Percentiles rank a stretch among this genome's conserved stretches.
Evolutionary conservation across 2,888 invertebrate species (phyloP).

Genomic region (Euclidia mi): DNA sequence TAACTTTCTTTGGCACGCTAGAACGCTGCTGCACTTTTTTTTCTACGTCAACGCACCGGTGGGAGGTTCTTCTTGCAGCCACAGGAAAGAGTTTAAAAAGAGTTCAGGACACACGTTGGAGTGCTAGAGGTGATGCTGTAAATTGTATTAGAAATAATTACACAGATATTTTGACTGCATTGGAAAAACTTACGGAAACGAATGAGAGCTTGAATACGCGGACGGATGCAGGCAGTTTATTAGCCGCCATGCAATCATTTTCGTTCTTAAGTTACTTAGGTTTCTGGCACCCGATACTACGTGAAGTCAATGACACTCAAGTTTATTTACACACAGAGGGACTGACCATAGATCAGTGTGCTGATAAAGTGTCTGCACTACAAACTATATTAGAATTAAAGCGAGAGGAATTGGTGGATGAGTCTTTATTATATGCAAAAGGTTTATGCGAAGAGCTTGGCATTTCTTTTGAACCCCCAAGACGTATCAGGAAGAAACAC

Average conservation of each 20-base stretch:
- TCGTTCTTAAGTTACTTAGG: not conserved
- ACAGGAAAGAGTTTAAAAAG: too few species aligned
- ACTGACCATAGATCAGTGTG: slow-evolving; percentile 22
- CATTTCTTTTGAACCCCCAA: not conserved
- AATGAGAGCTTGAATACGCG: too few species aligned
- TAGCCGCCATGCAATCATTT: not conserved
- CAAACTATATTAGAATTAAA: slow-evolving; percentile 21
- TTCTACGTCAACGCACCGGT: too few species aligned
- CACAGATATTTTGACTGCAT: too few species aligned
- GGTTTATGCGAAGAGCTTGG: not conserved
- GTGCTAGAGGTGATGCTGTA: too few species aligned
- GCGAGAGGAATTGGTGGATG: not conserved
- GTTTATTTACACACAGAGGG: slow-evolving; percentile 26
- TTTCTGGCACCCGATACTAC: slow-evolving; percentile 19
- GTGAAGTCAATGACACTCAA: slow-evolving; percentile 22
- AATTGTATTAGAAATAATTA: too few species aligned
- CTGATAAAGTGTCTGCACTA: slow-evolving; percentile 28
- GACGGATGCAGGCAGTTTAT: too few species aligned
- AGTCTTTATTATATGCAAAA: not conserved
- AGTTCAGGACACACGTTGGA: too few species aligned
- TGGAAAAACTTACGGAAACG: too few species aligned
- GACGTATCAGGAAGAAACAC: slow-evolving; percentile 7
- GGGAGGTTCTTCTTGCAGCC: too few species aligned
- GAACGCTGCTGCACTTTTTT: too few species aligned
- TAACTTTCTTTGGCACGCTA: too few species aligned